Evolutionary conservation across 2,797 vertebrate species (phyloP).

Genomic region (Alcedo atthis): DNA sequence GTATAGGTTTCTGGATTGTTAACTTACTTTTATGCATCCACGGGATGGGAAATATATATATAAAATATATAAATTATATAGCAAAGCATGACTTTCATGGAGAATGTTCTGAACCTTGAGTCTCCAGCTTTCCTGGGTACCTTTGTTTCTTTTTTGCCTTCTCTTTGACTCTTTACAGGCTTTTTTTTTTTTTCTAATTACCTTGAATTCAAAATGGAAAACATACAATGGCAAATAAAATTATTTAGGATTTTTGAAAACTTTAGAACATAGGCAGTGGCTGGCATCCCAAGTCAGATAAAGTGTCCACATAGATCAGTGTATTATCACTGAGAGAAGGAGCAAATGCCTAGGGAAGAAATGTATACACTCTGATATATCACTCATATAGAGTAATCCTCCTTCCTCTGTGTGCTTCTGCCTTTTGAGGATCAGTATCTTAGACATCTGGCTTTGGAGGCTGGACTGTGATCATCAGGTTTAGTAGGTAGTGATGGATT

Average conservation of each 20-base stretch:
- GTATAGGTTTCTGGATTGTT: not conserved
- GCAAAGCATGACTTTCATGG: not conserved
- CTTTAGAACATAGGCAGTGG: not conserved
- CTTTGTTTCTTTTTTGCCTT: not conserved
- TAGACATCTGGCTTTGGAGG: constrained; percentile 35
- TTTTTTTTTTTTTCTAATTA: not conserved
- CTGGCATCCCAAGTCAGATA: constrained; percentile 6
- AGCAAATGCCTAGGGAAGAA: constrained; percentile 7
- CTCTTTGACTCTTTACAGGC: not conserved
- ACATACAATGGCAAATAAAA: not conserved
- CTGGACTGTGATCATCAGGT: not conserved
- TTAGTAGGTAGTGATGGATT: constrained; percentile 47
- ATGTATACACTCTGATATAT: not conserved
- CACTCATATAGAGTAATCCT: not conserved
- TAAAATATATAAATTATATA: not conserved
- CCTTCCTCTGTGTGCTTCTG: not conserved
- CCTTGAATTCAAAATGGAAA: constrained; percentile 21
- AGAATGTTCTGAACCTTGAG: not conserved
- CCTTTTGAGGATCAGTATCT: constrained; percentile 3
- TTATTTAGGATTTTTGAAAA: not conserved
- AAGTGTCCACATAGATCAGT: not conserved
- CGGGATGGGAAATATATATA: not conserved
- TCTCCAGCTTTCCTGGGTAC: not conserved
- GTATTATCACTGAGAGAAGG: not conserved
- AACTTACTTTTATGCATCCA: not conserved